Evolutionary conservation across 2,113 vertebrate genomes (phyloP).

Genomic region (Bubalus kerabau): DNA sequence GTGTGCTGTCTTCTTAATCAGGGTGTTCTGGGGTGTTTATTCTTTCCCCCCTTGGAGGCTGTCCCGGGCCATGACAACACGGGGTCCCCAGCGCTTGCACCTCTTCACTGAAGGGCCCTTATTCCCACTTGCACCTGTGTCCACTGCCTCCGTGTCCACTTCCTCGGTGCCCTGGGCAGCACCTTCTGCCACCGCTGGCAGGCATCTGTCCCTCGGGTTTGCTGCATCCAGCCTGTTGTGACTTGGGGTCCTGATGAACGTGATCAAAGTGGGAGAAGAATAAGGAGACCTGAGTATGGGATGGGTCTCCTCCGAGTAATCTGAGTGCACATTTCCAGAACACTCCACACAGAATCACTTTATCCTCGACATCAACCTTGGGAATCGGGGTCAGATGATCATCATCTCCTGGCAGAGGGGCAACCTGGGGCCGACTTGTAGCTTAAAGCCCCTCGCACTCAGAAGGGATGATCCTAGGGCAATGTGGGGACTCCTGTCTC

Average conservation of each 20-base stretch:
- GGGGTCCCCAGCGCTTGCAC: background rate
- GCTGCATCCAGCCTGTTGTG: background rate
- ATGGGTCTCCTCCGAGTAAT: rapidly evolving
- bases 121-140: background rate
- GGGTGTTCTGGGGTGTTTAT: background rate
- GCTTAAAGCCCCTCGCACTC: background rate
- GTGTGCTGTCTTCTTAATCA: background rate
- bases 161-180: background rate
- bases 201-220: background rate
- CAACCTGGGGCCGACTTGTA: background rate
- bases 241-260: background rate
- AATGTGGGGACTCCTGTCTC: rapidly evolving
- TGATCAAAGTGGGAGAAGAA: background rate
- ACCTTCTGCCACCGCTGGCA: rapidly evolving
- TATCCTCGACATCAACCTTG: background rate
- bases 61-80: background rate
- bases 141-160: rapidly evolving
- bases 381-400: background rate
- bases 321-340: background rate
- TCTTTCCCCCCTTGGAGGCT: rapidly evolving
- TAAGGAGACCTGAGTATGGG: rapidly evolving
- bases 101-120: background rate
- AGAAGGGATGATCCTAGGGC: background rate
- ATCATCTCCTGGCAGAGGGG: too few species aligned
- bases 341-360: rapidly evolving